These are phyloP conservation scores for Cynopterus brachyotis DNA, from an alignment of 2,113 vertebrate species.

Conservation along the genomic window DNA sequence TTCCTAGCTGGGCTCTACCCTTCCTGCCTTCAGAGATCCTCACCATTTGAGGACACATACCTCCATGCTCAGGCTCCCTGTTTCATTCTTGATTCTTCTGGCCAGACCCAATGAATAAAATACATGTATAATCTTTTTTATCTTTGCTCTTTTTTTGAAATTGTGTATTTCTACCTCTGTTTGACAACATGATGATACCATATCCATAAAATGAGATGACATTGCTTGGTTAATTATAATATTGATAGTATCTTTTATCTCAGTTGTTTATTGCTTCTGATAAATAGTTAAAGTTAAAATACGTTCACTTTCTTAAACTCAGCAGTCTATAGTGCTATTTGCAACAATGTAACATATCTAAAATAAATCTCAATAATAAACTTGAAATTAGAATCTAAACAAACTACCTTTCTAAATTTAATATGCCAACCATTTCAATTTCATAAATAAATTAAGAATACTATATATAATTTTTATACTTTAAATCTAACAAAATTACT, in stretches of 20 bases:
- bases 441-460: background rate
- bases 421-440: background rate
- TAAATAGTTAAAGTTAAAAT: background rate
- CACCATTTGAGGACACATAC: background rate
- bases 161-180: background rate
- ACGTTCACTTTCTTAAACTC: background rate
- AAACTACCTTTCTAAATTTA: conserved; percentile 7
- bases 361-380: background rate
- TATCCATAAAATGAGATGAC: background rate
- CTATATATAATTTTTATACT: background rate
- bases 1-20: background rate
- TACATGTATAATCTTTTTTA: background rate
- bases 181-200: background rate
- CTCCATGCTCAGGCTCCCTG: background rate
- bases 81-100: background rate
- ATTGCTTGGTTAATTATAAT: background rate
- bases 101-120: background rate
- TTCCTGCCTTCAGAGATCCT: background rate
- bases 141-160: background rate
- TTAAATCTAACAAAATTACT: background rate
- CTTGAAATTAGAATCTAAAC: background rate
- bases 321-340: background rate
- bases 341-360: background rate
- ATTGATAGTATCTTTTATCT: background rate
- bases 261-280: background rate